Evolutionary conservation across 1,140 invertebrate genomes (phyloP).

Genomic region (Dufourea novaeangliae): DNA sequence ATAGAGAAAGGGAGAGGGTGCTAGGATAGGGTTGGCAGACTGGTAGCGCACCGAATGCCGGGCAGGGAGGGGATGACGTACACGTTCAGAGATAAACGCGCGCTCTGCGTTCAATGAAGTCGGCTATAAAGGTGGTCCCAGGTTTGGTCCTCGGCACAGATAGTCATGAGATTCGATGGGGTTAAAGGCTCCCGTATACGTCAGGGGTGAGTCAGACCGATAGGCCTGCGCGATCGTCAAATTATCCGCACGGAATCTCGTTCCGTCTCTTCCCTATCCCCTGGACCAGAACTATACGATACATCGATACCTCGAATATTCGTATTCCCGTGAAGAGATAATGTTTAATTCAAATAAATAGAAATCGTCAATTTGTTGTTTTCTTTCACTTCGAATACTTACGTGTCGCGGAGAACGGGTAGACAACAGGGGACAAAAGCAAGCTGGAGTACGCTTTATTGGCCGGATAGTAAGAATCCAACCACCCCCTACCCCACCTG

Average conservation of each 20-base stretch:
- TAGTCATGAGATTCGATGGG: constrained; percentile 29
- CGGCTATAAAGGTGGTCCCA: constrained; percentile 68
- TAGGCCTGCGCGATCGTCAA: constrained; percentile 18
- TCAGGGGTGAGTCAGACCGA: constrained; percentile 43
- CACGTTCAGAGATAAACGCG: constrained; percentile 70
- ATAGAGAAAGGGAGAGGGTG: constrained; percentile 23
- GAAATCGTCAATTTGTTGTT: background rate
- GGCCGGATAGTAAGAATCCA: constrained; percentile 16
- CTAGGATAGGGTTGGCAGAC: constrained; percentile 59
- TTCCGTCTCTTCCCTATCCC: background rate
- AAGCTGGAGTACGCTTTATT: constrained; percentile 35
- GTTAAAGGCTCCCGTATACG: constrained; percentile 14
- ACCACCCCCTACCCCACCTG: background rate
- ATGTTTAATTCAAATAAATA: background rate
- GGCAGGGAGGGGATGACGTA: constrained; percentile 66
- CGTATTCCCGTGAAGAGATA: background rate
- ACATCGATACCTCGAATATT: background rate
- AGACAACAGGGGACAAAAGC: constrained; percentile 18
- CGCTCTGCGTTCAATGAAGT: constrained; percentile 72
- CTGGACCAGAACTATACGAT: background rate
- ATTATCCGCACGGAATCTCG: background rate
- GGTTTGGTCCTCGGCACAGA: constrained; percentile 49
- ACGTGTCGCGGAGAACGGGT: constrained; percentile 4
- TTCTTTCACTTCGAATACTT: background rate
- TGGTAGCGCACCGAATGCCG: constrained; percentile 20